Percentiles rank a stretch among this genome's conserved stretches.
These are phyloP conservation scores for Microctenopoma stevenorrisi DNA, from an alignment of 2,797 vertebrate species.

Conservation along the genomic window DNA sequence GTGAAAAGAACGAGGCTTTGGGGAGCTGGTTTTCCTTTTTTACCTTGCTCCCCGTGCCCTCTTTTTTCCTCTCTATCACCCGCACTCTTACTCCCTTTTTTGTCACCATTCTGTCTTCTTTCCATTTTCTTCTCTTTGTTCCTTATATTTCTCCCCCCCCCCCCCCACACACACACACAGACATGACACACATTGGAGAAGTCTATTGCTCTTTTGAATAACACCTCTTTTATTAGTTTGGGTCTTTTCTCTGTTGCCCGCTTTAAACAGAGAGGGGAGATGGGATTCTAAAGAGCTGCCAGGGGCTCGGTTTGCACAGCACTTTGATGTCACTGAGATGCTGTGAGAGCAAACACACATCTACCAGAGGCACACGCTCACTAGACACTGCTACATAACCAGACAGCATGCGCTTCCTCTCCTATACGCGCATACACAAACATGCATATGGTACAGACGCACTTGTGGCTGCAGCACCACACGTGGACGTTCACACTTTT, in stretches of 20 bases:
- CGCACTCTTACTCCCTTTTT: conserved; percentile 34
- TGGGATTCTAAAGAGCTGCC: conserved; percentile 83
- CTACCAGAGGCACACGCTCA: conserved; percentile 37
- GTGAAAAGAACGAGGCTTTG: conserved; percentile 56
- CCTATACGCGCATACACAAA: conserved; percentile 39
- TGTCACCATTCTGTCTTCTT: conserved; percentile 39
- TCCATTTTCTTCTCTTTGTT: conserved; percentile 40
- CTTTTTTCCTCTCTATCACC: conserved; percentile 28
- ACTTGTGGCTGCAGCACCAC: conserved; percentile 54
- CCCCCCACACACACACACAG: conserved; percentile 43
- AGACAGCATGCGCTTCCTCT: conserved; percentile 51
- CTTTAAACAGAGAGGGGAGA: conserved; percentile 81
- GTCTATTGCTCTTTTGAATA: conserved; percentile 80
- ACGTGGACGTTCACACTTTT: conserved; percentile 39
- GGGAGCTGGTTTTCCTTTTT: conserved; percentile 54
- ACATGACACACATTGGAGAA: conserved; percentile 68
- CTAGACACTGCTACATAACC: conserved; percentile 65
- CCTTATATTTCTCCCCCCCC: conserved; percentile 24
- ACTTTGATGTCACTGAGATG: conserved; percentile 86
- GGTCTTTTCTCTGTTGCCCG: conserved; percentile 74
- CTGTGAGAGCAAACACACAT: conserved; percentile 77
- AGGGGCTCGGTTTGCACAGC: conserved; percentile 83
- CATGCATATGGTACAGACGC: conserved; percentile 50
- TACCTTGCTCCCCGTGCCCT: conserved; percentile 42
- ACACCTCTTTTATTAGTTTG: conserved; percentile 78